Percentiles rank a stretch among this genome's conserved stretches.
Conservation (phyloP, 2,113 vertebrate species). For the Capreolus pygargus region DNA sequence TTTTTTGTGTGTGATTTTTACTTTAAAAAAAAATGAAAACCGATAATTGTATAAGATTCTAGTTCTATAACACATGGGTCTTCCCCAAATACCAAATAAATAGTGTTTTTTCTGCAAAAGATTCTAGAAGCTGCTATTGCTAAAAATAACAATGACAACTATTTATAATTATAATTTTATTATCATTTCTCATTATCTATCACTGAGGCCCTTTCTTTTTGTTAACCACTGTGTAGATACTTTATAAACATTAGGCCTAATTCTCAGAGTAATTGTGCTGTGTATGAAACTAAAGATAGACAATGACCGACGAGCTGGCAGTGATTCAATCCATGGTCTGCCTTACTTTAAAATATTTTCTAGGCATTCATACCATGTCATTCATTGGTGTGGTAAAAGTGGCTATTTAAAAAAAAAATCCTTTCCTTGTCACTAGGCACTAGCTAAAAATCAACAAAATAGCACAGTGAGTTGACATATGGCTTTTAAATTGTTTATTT, state of each 20-base stretch:
- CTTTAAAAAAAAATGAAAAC: neutral
- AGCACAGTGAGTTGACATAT: neutral
- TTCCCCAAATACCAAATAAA: neutral
- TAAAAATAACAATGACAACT: neutral
- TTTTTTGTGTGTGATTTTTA: neutral
- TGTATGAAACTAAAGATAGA: neutral
- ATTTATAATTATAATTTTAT: neutral
- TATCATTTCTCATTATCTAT: neutral
- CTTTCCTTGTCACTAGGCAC: neutral
- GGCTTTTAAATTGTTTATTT: conserved; percentile 60
- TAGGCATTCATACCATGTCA: neutral
- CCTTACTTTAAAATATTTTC: neutral
- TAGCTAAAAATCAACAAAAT: conserved; percentile 50
- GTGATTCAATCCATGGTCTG: neutral
- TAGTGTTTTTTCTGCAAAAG: neutral
- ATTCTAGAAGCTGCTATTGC: neutral
- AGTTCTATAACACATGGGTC: neutral
- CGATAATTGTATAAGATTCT: neutral
- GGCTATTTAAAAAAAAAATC: neutral
- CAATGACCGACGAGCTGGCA: neutral
- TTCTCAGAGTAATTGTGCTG: neutral
- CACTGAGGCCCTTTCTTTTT: neutral
- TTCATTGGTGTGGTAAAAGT: neutral
- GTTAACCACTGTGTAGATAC: neutral
- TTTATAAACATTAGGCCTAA: neutral